Conservation (phyloP, 2,888 invertebrate genomes). For the Callyntrura guangdongensis region DNA sequence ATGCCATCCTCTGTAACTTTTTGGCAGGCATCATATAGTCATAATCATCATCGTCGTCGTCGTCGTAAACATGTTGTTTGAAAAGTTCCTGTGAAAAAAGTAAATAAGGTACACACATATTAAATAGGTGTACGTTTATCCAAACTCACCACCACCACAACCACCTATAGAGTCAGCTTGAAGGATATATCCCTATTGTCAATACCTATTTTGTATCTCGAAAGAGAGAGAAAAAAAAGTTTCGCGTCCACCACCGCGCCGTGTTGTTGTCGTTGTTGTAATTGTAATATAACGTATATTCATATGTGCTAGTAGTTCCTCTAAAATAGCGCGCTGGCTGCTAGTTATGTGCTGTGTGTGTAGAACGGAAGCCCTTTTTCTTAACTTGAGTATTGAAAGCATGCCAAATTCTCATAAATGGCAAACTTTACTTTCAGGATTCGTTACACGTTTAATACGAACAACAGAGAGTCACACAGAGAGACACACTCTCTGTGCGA, state of each 20-base stretch:
- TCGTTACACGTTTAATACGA: neutral
- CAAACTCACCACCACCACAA: too few species aligned
- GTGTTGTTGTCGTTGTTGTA: conserved; percentile 13
- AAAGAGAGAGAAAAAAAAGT: conserved; percentile 17
- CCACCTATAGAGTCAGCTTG: too few species aligned
- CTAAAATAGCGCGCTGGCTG: neutral
- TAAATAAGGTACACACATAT: neutral
- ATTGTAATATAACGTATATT: too few species aligned
- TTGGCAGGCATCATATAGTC: conserved; percentile 62
- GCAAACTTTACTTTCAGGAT: conserved; percentile 73
- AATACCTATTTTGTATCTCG: neutral
- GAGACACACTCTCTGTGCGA: too few species aligned
- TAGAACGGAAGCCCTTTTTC: conserved; percentile 75
- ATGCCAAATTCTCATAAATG: conserved; percentile 83
- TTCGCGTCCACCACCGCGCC: too few species aligned
- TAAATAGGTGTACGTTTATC: neutral
- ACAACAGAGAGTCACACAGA: too few species aligned
- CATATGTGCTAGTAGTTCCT: too few species aligned
- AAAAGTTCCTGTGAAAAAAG: neutral
- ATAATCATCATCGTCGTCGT: neutral
- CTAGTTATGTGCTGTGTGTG: neutral
- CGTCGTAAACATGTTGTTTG: neutral
- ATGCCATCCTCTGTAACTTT: conserved; percentile 71
- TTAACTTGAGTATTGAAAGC: conserved; percentile 79
- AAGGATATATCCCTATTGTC: too few species aligned